Conservation (phyloP, 2,113 vertebrate genomes). For the Terrapene triunguis region DNA sequence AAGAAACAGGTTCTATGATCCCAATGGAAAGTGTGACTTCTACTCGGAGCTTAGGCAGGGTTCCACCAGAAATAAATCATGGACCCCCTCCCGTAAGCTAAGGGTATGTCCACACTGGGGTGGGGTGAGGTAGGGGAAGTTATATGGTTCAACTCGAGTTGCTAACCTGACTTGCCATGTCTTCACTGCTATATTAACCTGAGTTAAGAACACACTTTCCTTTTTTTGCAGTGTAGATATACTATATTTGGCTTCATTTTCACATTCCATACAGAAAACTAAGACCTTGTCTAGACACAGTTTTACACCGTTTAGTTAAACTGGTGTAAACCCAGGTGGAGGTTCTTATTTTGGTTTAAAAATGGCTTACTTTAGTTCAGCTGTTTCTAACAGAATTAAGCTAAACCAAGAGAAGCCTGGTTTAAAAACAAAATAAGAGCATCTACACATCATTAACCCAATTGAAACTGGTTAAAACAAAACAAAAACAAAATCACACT, state of each 20-base stretch:
- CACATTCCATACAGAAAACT: not conserved
- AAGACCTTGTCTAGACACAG: not conserved
- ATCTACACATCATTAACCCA: not conserved
- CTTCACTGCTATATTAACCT: not conserved
- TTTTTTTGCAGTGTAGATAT: not conserved
- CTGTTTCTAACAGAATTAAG: not conserved
- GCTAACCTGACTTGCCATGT: not conserved
- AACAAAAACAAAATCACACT: not conserved
- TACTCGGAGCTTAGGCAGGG: not conserved
- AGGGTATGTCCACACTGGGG: not conserved
- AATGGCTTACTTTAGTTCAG: not conserved
- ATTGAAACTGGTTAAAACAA: not conserved
- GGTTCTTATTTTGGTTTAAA: not conserved
- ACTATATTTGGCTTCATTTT: not conserved
- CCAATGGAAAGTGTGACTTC: not conserved
- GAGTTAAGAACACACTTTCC: not conserved
- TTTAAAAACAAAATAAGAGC: not conserved
- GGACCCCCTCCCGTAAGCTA: not conserved
- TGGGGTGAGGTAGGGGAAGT: no score
- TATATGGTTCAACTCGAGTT: not conserved
- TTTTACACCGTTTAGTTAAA: not conserved
- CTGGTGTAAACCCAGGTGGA: not conserved
- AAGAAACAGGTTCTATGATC: not conserved
- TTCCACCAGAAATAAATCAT: not conserved
- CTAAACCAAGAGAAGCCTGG: not conserved